Evolutionary conservation across 1,140 invertebrate genomes (phyloP), one percentile per base, ranked within the genome.

Genomic region (Temnothorax longispinosus): DNA sequence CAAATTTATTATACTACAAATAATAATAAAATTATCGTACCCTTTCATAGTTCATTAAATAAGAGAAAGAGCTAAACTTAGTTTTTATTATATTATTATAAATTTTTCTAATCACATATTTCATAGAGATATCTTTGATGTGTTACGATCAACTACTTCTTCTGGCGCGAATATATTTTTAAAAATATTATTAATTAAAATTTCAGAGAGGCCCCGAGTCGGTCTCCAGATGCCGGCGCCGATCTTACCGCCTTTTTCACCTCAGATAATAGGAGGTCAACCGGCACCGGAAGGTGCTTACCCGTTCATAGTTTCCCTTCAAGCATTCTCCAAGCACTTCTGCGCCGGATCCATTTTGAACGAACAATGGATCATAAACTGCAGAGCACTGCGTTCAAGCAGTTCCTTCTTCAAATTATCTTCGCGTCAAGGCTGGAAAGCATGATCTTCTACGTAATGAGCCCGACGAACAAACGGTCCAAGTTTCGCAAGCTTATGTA

Each of bases 291-390:
- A 76, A n/a, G 93, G 92, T 0, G 89, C 94, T 82, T 96, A 95
- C 62, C 96, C 96, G 0, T 94, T 95, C 85, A 96, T 96, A 91
- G 94, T 96, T 0, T 96, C 96, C 0, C 77, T 96, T 18, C 93
- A 95, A 92, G 84, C 92, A 95, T 52, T 3, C 54, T 1, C 0
- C 0, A 82, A 82, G 1, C 96, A 96, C 69, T 95, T 96, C 82
- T 97, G 97, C 88, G 96, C 95, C 47, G 96, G 95, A 13, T 94
- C 95, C 18, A 95, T 97, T n/a, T 69, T 97, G 5, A 94, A 94
- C 58, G 76, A 88, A 11, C 77, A 94, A 65, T 97, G 96, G 96
- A 76, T 97, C 54, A 18, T 97, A n/a, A 0, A 96, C 96, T 8
- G 96, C 96, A 47, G 96, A 92, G 47, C 96, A 97, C 87, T 97